Percentiles rank a stretch among this genome's conserved stretches.
phyloP scores from a whole-genome alignment of 2,113 vertebrate genomes.

The Macquaria ambigua region DNA sequence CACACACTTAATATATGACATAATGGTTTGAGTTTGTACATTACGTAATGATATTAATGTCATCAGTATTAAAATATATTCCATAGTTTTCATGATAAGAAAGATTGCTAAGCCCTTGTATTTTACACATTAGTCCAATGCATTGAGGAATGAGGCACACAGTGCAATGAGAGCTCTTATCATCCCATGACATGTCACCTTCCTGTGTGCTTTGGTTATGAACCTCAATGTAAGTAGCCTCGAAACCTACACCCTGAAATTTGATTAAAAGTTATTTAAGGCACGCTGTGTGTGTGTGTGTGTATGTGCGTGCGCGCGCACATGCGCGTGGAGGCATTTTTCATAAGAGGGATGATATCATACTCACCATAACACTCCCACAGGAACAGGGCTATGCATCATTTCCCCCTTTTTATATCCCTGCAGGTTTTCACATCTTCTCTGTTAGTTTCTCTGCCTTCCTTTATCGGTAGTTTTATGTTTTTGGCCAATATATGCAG shows the following conservation, averaged over 20 bases:
- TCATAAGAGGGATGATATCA: conserved; percentile 82
- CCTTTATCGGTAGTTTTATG: conserved; percentile 45
- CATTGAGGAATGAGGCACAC: conserved; percentile 15
- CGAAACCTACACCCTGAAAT: conserved; percentile 68
- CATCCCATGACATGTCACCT: conserved; percentile 28
- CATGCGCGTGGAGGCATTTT: conserved; percentile 58
- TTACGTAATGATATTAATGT: background rate
- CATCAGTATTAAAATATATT: background rate
- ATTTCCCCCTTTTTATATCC: conserved; percentile 75
- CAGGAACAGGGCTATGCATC: conserved; percentile 74
- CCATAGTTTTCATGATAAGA: background rate
- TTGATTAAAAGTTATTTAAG: conserved; percentile 82
- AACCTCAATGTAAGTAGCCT: conserved; percentile 61
- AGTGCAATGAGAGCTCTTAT: conserved; percentile 42
- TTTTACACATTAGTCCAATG: conserved; percentile 12
- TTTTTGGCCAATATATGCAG: conserved; percentile 37
- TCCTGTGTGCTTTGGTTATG: conserved; percentile 69
- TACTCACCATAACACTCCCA: conserved; percentile 73
- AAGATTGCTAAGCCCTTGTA: background rate
- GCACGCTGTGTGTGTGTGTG: conserved; percentile 35
- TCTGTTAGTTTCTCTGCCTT: conserved; percentile 50
- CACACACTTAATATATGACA: background rate
- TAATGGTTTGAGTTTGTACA: background rate
- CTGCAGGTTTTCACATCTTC: conserved; percentile 72
- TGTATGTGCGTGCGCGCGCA: background rate